Percentiles rank a stretch among this genome's conserved stretches.
These are phyloP conservation scores for Lepilemur septentrionalis DNA, from an alignment of 2,797 vertebrate genomes.

Conservation along the genomic window DNA sequence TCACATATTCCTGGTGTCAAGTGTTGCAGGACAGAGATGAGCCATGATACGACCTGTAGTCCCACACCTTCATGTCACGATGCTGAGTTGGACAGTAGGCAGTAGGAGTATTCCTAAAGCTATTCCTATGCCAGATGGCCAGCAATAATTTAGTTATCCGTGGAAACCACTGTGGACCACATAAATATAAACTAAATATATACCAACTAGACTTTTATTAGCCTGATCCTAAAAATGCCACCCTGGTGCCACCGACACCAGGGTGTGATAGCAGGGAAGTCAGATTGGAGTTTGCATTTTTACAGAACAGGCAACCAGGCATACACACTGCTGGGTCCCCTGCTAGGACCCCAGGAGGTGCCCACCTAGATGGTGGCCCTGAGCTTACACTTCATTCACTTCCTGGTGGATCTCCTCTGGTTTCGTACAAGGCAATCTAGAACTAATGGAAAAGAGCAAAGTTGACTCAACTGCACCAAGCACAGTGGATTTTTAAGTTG, in stretches of 20 bases:
- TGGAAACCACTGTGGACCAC: background rate
- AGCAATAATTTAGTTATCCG: background rate
- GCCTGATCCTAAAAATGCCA: background rate
- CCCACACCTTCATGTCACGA: background rate
- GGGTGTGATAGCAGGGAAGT: background rate
- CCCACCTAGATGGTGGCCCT: background rate
- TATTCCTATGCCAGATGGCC: background rate
- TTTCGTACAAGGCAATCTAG: background rate
- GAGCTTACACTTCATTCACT: background rate
- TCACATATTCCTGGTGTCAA: background rate
- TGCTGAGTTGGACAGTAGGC: background rate
- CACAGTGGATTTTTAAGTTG: background rate
- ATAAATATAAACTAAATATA: background rate
- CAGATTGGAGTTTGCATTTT: background rate
- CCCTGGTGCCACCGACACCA: background rate
- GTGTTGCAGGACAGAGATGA: background rate
- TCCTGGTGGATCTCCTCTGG: background rate
- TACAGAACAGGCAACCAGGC: background rate
- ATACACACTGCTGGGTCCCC: accelerated
- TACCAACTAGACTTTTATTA: background rate
- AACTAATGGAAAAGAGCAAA: background rate
- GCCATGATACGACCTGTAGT: background rate
- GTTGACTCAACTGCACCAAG: background rate
- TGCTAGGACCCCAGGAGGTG: background rate
- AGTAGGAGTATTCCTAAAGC: background rate